Evolutionary conservation across 2,797 vertebrate species (phyloP).

Genomic region (Aulostomus chinensis): DNA sequence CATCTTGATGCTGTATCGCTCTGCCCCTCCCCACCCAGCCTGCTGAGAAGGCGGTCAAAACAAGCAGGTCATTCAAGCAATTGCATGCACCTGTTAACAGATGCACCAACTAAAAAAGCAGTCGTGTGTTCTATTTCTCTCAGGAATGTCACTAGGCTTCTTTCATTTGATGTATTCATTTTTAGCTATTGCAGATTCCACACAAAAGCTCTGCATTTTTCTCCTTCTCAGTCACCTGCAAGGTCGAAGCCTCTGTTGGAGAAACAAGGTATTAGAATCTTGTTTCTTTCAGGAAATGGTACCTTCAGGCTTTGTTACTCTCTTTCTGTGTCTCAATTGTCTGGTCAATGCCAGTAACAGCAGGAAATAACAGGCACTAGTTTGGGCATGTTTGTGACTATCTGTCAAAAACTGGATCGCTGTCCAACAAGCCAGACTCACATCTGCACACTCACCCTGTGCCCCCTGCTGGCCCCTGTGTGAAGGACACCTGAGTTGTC

Average conservation of each 20-base stretch:
- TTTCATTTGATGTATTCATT: conserved; percentile 29
- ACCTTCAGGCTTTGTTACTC: conserved; percentile 24
- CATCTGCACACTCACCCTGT: conserved; percentile 37
- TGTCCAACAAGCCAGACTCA: conserved; percentile 43
- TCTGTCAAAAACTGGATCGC: conserved; percentile 55
- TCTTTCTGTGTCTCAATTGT: conserved; percentile 17
- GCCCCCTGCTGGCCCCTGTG: conserved; percentile 53
- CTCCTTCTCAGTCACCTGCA: conserved; percentile 46
- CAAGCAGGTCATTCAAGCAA: conserved; percentile 30
- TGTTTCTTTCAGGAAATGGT: conserved; percentile 27
- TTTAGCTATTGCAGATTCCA: conserved; percentile 29
- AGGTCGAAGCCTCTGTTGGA: conserved; percentile 26
- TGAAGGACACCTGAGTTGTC: conserved; percentile 20
- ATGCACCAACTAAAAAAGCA: conserved; percentile 15
- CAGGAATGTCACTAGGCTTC: conserved; percentile 17
- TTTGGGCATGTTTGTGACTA: conserved; percentile 53
- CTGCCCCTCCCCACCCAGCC: conserved; percentile 16
- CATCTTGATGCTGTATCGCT: conserved; percentile 34
- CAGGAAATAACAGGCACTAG: conserved; percentile 26
- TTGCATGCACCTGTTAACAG: conserved; percentile 44
- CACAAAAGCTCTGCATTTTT: conserved; percentile 43
- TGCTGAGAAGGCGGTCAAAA: conserved; percentile 27
- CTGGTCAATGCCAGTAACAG: conserved; percentile 40
- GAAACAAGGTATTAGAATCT: conserved; percentile 26
- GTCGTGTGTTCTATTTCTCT: conserved; percentile 17